Evolutionary conservation across 2,888 invertebrate species (phyloP).

Genomic region (Panzeria rudis): DNA sequence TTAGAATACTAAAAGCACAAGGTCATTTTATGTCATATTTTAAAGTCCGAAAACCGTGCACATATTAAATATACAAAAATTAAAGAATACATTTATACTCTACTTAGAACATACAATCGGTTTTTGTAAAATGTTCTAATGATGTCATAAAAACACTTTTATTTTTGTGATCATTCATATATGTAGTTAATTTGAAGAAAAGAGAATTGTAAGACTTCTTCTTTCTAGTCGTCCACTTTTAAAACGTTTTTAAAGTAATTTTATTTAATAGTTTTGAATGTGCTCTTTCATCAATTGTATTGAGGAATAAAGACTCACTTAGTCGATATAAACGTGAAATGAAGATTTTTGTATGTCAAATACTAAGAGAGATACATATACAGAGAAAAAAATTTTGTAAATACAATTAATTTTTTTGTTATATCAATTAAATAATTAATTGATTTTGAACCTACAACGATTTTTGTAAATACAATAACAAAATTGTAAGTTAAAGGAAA

Average conservation of each 20-base stretch:
- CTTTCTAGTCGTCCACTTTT: neutral
- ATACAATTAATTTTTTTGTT: no score
- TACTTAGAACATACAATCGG: neutral
- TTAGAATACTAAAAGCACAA: conserved; percentile 62
- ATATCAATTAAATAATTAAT: no score
- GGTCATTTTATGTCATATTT: conserved; percentile 68
- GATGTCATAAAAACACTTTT: conserved; percentile 57
- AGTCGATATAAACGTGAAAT: no score
- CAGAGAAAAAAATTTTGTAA: no score
- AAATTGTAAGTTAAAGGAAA: no score
- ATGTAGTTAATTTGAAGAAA: neutral
- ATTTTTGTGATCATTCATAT: conserved; percentile 3
- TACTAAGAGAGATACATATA: no score
- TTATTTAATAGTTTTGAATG: neutral
- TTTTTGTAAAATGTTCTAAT: conserved; percentile 36
- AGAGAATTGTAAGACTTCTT: neutral
- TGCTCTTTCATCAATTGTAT: no score
- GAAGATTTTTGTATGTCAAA: no score
- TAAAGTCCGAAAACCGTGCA: conserved; percentile 63
- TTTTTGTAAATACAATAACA: no score
- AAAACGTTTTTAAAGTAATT: neutral
- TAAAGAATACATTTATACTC: conserved; percentile 18
- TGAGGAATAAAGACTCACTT: no score
- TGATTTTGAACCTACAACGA: no score
- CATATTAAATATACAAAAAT: conserved; percentile 38